phyloP scores from a whole-genome alignment of 92 coral and sea anemone genomes.

The Ricordea florida region DNA sequence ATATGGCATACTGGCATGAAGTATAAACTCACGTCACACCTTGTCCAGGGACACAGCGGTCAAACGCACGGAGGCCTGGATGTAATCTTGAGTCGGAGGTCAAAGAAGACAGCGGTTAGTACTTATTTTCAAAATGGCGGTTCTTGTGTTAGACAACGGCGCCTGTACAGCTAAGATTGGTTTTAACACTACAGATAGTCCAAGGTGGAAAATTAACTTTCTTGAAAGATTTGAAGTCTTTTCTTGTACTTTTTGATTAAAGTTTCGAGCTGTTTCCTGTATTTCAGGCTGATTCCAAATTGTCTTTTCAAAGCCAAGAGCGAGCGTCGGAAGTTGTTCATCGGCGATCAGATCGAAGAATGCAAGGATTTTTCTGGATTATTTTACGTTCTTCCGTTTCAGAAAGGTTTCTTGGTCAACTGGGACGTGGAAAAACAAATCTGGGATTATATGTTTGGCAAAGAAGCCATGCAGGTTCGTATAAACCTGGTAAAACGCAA shows the following conservation, averaged over 20 bases:
- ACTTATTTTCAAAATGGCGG: conserved; percentile 90
- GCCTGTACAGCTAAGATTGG: conserved; percentile 82
- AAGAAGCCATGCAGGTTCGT: conserved; percentile 86
- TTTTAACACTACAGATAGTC: conserved; percentile 61
- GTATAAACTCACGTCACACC: too few relatives aligned
- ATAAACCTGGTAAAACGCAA: too few relatives aligned
- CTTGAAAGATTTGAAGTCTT: neutral
- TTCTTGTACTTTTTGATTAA: neutral
- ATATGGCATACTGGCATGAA: too few relatives aligned
- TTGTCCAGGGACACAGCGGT: too few relatives aligned
- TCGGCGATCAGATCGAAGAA: conserved; percentile 95
- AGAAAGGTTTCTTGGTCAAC: conserved; percentile 92
- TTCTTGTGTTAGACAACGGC: conserved; percentile 87
- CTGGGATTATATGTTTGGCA: conserved; percentile 97
- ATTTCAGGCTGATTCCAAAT: conserved; percentile 78
- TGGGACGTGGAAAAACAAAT: conserved; percentile 98
- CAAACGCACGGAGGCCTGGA: too few relatives aligned
- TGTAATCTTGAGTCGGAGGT: too few relatives aligned
- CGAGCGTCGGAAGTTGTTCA: conserved; percentile 88
- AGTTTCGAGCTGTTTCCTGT: neutral
- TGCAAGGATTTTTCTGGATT: conserved; percentile 95
- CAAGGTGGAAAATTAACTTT: conserved; percentile 51
- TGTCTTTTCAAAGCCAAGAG: conserved; percentile 92
- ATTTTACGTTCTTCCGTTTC: conserved; percentile 91
- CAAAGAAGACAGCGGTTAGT: conserved; percentile 18